Percentiles rank a stretch among this genome's conserved stretches.
Evolutionary conservation across 2,113 vertebrate genomes (phyloP).

Genomic region (Galbula dea): DNA sequence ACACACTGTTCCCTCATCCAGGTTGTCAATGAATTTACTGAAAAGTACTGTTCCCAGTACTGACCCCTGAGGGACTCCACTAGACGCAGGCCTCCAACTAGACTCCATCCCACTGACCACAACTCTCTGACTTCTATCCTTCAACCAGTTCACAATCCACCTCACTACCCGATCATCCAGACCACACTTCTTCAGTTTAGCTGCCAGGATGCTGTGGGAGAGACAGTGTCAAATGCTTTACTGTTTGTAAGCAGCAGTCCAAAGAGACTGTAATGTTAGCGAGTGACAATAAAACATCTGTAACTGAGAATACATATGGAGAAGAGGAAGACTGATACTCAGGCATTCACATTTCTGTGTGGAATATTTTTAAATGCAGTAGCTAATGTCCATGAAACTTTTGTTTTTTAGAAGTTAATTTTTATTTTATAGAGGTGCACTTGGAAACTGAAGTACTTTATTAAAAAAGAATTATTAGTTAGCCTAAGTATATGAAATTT

Average conservation of each 20-base stretch:
- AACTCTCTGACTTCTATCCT: no score
- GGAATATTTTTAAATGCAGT: not conserved
- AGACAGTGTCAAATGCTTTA: no score
- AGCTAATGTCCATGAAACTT: not conserved
- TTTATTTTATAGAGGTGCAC: not conserved
- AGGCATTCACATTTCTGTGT: not conserved
- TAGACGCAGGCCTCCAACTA: no score
- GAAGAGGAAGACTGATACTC: not conserved
- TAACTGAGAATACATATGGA: not conserved
- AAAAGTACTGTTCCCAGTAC: no score
- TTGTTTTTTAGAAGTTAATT: not conserved
- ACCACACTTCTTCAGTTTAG: no score
- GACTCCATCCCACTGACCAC: no score
- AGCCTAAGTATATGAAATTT: not conserved
- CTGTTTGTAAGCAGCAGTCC: not conserved
- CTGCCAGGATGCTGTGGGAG: no score
- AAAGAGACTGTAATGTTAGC: not conserved
- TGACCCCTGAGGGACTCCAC: no score
- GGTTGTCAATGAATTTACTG: no score
- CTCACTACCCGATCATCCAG: no score
- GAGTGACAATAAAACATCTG: not conserved
- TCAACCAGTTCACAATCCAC: no score
- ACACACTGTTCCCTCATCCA: no score
- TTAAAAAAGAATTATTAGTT: not conserved
- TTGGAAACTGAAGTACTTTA: not conserved